Conservation (phyloP, 2,797 vertebrate species). For the Myotis daubentonii region DNA sequence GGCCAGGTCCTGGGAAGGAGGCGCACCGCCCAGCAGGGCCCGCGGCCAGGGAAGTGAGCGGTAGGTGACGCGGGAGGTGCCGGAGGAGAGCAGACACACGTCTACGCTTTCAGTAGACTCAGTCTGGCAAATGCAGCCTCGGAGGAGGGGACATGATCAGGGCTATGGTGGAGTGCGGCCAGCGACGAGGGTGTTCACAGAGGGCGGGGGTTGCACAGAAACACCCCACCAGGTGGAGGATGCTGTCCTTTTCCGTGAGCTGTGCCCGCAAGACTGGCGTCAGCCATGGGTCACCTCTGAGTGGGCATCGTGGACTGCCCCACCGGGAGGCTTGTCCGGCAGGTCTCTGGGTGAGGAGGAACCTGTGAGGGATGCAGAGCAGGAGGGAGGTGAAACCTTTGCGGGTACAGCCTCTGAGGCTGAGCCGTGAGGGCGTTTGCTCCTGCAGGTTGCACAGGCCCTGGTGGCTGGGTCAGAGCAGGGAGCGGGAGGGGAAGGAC, state of each 20-base stretch:
- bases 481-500: neutral
- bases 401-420: neutral
- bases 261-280: rapidly evolving
- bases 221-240: no score
- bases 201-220: neutral
- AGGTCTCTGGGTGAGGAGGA: neutral
- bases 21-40: neutral
- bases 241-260: neutral
- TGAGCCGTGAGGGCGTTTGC: neutral
- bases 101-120: neutral
- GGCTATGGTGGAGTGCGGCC: neutral
- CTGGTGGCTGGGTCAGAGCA: neutral
- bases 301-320: neutral
- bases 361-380: rapidly evolving
- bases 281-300: neutral
- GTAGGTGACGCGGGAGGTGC: rapidly evolving
- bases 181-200: neutral
- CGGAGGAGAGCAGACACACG: neutral
- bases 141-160: rapidly evolving
- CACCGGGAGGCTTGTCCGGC: neutral
- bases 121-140: neutral
- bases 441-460: neutral
- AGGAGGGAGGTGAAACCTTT: neutral
- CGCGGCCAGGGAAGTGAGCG: no score
- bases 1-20: neutral